Conservation (phyloP, 2,888 invertebrate species). For the Ichneumoninae sp. region DNA sequence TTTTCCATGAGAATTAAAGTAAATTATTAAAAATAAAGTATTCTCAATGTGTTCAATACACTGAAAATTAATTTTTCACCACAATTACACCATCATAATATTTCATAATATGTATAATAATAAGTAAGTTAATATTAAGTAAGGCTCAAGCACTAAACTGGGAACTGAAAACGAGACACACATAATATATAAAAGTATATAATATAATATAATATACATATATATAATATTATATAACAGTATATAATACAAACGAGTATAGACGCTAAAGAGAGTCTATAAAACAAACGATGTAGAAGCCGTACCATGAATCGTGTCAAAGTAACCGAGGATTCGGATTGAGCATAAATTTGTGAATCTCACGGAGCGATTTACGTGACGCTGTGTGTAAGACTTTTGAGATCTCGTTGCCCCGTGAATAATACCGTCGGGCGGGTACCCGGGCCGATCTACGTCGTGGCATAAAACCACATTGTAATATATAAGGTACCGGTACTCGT, state of each 20-base stretch:
- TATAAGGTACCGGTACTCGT: conserved; percentile 35
- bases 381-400: conserved; percentile 46
- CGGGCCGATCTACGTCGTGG: conserved; percentile 13
- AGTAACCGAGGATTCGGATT: conserved; percentile 44
- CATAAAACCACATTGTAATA: conserved; percentile 33
- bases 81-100: no score
- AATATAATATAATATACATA: no score
- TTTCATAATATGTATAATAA: no score
- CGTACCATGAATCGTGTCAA: conserved; percentile 35
- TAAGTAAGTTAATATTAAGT: no score
- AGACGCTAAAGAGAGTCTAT: conserved; percentile 7
- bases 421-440: conserved; percentile 22
- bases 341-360: conserved; percentile 45
- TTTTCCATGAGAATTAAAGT: no score
- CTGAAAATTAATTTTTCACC: no score
- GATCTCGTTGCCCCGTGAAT: conserved; percentile 33
- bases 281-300: conserved; percentile 40
- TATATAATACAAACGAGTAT: neutral
- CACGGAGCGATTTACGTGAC: conserved; percentile 12
- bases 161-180: no score
- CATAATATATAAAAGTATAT: no score
- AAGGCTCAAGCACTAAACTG: no score
- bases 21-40: no score
- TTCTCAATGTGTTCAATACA: no score
- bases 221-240: no score